Conservation (phyloP, 2,113 vertebrate genomes). For the Corythoichthys intestinalis region DNA sequence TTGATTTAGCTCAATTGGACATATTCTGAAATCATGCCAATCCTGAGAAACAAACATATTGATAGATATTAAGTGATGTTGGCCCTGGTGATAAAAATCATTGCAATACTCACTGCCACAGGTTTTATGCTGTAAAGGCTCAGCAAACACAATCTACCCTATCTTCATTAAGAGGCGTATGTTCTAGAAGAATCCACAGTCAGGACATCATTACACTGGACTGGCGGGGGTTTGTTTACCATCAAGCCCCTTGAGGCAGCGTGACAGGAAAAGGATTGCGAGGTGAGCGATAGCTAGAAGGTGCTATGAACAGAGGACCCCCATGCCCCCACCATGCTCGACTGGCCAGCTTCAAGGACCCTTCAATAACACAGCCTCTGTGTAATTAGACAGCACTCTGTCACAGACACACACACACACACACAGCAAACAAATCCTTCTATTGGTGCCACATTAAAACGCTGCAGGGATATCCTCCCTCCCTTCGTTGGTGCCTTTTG, state of each 20-base stretch:
- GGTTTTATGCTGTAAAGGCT: background rate
- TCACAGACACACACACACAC: slow-evolving; percentile 24
- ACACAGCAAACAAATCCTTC: slow-evolving; percentile 36
- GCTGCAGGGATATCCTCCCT: slow-evolving; percentile 36
- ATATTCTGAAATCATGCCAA: background rate
- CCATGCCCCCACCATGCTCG: slow-evolving; percentile 37
- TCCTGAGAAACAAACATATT: background rate
- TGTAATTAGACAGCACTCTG: slow-evolving; percentile 62
- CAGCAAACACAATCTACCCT: background rate
- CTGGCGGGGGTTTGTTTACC: slow-evolving; percentile 52
- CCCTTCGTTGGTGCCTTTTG: slow-evolving; percentile 20
- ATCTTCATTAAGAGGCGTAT: background rate
- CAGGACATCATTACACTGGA: slow-evolving; percentile 43
- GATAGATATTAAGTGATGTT: background rate
- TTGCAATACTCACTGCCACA: background rate
- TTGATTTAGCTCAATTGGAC: background rate
- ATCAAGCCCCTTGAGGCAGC: slow-evolving; percentile 44
- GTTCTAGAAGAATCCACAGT: slow-evolving; percentile 14
- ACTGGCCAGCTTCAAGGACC: slow-evolving; percentile 58
- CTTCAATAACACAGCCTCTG: slow-evolving; percentile 50
- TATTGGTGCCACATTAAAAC: slow-evolving; percentile 53
- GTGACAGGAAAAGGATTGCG: slow-evolving; percentile 54
- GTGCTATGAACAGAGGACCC: slow-evolving; percentile 32
- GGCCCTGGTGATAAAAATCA: background rate
- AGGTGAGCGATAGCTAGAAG: slow-evolving; percentile 48